Evolutionary conservation across 2,888 invertebrate species (phyloP).

Genomic region (Choreutis nemorana): DNA sequence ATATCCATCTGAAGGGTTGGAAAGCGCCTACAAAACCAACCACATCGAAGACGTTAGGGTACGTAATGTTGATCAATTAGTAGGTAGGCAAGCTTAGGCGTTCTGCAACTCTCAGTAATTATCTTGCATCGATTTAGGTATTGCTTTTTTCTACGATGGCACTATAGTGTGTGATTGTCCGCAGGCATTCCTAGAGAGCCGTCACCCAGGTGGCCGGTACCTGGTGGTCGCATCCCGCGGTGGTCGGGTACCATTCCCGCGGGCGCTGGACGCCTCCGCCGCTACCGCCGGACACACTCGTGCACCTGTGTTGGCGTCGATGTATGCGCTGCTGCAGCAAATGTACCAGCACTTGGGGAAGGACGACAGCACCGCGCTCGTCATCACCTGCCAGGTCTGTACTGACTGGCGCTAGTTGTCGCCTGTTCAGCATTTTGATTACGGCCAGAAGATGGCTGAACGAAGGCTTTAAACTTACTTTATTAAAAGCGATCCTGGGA

Average conservation of each 20-base stretch:
- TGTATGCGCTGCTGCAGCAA: slow-evolving; percentile 85
- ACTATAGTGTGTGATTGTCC: slow-evolving; percentile 2
- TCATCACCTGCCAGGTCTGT: slow-evolving; percentile 83
- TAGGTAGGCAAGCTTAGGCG: not conserved
- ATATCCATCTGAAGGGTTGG: slow-evolving; percentile 92
- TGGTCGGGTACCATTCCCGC: slow-evolving; percentile 66
- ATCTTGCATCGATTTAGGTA: no score
- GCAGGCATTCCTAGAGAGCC: slow-evolving; percentile 76
- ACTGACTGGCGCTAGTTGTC: not conserved
- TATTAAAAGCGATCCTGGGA: no score
- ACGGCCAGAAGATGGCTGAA: no score
- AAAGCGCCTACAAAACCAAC: slow-evolving; percentile 91
- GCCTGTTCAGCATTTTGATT: not conserved
- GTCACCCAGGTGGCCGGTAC: slow-evolving; percentile 79
- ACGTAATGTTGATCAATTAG: slow-evolving; percentile 12
- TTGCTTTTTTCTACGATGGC: no score
- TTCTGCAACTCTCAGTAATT: not conserved
- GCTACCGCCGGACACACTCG: slow-evolving; percentile 70
- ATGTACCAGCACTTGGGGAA: slow-evolving; percentile 87
- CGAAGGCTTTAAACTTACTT: no score
- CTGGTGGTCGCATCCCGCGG: slow-evolving; percentile 35
- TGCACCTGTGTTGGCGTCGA: slow-evolving; percentile 81
- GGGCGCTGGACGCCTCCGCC: slow-evolving; percentile 65
- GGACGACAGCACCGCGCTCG: slow-evolving; percentile 82
- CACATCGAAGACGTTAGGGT: slow-evolving; percentile 90